Conservation (phyloP, 2,113 vertebrate species). For the Casuarius casuarius region DNA sequence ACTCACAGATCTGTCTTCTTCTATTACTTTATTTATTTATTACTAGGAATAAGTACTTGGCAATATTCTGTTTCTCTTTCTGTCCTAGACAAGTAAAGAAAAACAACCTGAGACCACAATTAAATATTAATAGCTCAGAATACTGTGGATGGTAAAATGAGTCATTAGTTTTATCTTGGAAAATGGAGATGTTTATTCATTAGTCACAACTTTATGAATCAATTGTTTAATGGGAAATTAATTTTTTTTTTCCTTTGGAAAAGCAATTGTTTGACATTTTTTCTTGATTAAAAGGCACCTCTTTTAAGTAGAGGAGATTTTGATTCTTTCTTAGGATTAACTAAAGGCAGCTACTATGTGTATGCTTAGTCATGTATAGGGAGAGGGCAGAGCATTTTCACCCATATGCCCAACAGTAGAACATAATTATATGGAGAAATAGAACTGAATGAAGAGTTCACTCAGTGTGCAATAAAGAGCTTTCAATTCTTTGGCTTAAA, state of each 20-base stretch:
- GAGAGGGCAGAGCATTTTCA: neutral
- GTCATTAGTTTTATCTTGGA: constrained; percentile 26
- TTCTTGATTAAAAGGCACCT: neutral
- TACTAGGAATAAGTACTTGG: neutral
- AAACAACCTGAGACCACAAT: constrained; percentile 23
- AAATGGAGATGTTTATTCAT: constrained; percentile 45
- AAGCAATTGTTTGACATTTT: neutral
- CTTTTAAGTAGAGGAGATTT: neutral
- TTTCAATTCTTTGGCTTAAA: neutral
- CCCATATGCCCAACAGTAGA: neutral
- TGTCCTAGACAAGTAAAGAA: neutral
- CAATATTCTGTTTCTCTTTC: neutral
- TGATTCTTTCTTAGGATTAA: neutral
- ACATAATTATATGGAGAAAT: neutral
- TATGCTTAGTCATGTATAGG: neutral
- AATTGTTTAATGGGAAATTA: constrained; percentile 25
- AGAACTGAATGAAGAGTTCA: neutral
- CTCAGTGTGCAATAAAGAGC: neutral
- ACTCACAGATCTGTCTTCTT: constrained; percentile 6
- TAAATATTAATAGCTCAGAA: constrained; percentile 35
- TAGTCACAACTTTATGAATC: constrained; percentile 31
- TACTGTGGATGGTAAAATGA: neutral
- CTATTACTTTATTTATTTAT: neutral
- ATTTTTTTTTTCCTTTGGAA: neutral
- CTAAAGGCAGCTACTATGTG: neutral